Conservation (phyloP, 2,797 vertebrate species). For the Myoxocephalus aenaeus region DNA sequence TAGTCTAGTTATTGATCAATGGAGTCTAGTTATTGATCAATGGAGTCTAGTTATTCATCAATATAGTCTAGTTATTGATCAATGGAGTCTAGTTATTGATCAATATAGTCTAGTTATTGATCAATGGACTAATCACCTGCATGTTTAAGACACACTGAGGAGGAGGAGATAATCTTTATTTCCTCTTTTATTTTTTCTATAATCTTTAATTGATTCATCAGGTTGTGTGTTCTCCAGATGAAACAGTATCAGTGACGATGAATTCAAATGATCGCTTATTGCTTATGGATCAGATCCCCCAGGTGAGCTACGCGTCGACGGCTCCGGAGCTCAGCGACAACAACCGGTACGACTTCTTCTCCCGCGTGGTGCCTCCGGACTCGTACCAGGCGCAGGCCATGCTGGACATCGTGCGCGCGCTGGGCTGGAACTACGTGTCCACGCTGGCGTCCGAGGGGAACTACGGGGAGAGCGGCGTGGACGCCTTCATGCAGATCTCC, state of each 20-base stretch:
- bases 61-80: too few relatives aligned
- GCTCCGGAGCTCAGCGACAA: constrained; percentile 93
- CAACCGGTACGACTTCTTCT: constrained; percentile 93
- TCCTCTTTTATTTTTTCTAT: not conserved
- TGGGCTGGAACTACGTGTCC: constrained; percentile 96
- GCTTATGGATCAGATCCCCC: constrained; percentile 88
- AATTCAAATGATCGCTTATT: constrained; percentile 61
- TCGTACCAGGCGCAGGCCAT: constrained; percentile 95
- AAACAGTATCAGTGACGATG: not conserved
- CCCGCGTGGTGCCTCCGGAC: constrained; percentile 92
- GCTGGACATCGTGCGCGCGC: constrained; percentile 90
- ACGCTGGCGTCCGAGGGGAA: constrained; percentile 92
- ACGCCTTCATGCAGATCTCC: constrained; percentile 93
- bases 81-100: too few relatives aligned
- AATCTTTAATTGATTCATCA: not conserved
- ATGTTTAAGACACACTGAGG: too few relatives aligned
- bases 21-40: too few relatives aligned
- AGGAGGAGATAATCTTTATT: too few relatives aligned
- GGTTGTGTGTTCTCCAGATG: not conserved
- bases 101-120: too few relatives aligned
- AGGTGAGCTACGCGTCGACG: constrained; percentile 94
- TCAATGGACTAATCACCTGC: too few relatives aligned
- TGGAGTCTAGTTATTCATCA: too few relatives aligned
- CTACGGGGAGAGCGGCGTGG: constrained; percentile 93
- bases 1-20: too few relatives aligned